Conservation (phyloP, 1,140 invertebrate genomes). For the Colletes latitarsis region DNA sequence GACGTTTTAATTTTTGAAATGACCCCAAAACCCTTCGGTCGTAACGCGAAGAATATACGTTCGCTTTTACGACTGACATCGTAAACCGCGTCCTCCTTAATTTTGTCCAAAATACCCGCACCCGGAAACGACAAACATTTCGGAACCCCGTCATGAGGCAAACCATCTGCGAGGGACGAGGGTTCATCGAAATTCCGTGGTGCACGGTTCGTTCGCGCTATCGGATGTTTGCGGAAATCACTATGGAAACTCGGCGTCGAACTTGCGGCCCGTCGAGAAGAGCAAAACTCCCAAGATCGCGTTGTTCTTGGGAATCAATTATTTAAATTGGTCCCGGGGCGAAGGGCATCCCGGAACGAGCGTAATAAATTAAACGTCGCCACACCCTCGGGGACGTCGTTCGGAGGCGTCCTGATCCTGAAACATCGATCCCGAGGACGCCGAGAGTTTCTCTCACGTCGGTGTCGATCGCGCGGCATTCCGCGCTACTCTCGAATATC, state of each 20-base stretch:
- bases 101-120: no score
- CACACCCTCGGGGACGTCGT: conserved; percentile 49
- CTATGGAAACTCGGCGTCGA: neutral
- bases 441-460: neutral
- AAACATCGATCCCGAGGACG: neutral
- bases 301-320: conserved; percentile 61
- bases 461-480: conserved; percentile 45
- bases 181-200: conserved; percentile 10
- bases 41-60: no score
- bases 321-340: conserved; percentile 58
- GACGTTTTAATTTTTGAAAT: no score
- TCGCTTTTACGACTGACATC: no score
- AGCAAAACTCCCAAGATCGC: conserved; percentile 41
- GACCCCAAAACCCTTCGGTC: no score
- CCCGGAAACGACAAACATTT: neutral
- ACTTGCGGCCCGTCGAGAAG: neutral
- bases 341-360: conserved; percentile 54
- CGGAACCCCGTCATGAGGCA: neutral
- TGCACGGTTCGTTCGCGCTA: neutral
- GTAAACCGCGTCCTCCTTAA: no score
- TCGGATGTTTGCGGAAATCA: conserved; percentile 9
- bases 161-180: neutral
- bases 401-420: conserved; percentile 33
- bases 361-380: conserved; percentile 65
- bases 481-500: conserved; percentile 45